Percentiles rank a stretch among this genome's conserved stretches.
Conservation (phyloP, 2,113 vertebrate genomes). For the Anguilla rostrata region DNA sequence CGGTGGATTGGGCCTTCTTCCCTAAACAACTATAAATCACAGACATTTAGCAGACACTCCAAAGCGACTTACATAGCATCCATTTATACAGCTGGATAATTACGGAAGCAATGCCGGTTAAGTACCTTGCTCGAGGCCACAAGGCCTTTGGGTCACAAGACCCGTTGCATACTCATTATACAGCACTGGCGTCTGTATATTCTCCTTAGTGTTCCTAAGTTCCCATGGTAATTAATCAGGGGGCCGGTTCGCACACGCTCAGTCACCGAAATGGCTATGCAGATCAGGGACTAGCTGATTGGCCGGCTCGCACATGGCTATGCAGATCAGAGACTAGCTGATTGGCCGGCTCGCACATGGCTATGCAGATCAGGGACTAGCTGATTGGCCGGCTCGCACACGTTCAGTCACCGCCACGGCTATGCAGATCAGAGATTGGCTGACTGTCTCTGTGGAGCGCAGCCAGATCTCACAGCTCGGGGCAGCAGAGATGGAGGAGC, state of each 20-base stretch:
- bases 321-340: slow-evolving; percentile 65
- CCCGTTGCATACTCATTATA: no score
- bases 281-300: slow-evolving; percentile 67
- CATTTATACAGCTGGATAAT: no score
- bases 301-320: slow-evolving; percentile 43
- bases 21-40: no score
- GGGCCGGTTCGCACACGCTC: slow-evolving; percentile 35
- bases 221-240: slow-evolving; percentile 58
- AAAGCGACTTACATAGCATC: no score
- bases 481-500: slow-evolving; percentile 22
- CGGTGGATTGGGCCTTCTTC: not conserved
- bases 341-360: slow-evolving; percentile 49
- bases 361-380: slow-evolving; percentile 66
- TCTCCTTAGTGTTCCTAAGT: no score
- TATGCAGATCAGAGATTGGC: slow-evolving; percentile 66
- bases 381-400: slow-evolving; percentile 29
- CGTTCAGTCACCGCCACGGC: slow-evolving; percentile 54
- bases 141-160: not conserved
- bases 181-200: no score
- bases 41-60: no score
- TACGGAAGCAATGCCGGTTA: no score
- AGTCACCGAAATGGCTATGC: slow-evolving; percentile 57
- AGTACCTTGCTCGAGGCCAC: not conserved
- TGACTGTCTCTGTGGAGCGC: slow-evolving; percentile 64
- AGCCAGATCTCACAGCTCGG: slow-evolving; percentile 57